These are phyloP conservation scores for Lophura swinhoii DNA, from an alignment of 2,797 vertebrate genomes.

Conservation along the genomic window DNA sequence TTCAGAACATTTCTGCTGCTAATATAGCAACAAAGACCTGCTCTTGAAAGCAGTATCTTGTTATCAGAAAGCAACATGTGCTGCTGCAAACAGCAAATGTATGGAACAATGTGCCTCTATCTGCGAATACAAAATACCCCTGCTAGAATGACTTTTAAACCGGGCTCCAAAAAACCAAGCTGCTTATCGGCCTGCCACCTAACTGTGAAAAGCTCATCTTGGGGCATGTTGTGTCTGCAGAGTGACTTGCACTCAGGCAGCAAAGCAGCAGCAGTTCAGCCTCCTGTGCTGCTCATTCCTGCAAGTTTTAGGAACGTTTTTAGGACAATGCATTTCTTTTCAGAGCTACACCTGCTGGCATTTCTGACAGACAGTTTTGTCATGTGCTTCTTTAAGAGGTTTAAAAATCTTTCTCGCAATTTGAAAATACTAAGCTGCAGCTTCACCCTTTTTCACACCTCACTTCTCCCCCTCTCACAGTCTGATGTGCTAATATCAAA, in stretches of 20 bases:
- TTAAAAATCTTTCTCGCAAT: not conserved
- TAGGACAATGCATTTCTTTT: not conserved
- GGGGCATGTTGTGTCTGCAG: constrained; percentile 39
- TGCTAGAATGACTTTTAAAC: not conserved
- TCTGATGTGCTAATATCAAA: constrained; percentile 38
- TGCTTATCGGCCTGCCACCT: constrained; percentile 43
- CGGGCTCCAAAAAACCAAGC: not conserved
- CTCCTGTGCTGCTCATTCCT: not conserved
- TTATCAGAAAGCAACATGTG: constrained; percentile 44
- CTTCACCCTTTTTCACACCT: constrained; percentile 22
- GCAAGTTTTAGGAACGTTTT: not conserved
- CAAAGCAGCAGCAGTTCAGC: accelerated
- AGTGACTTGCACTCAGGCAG: not conserved
- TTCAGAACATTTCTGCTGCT: not conserved
- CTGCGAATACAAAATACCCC: not conserved
- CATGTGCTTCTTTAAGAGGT: not conserved
- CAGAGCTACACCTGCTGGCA: constrained; percentile 23
- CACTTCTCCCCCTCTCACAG: not conserved
- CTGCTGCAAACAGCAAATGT: not conserved
- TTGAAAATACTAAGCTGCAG: not conserved
- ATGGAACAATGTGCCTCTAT: constrained; percentile 43
- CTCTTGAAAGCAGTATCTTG: not conserved
- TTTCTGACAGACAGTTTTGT: constrained; percentile 17
- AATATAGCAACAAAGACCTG: not conserved
- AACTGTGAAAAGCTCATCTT: constrained; percentile 31